Conservation (phyloP, 92 coral and sea anemone species). For the Phenganax stokvisi region DNA sequence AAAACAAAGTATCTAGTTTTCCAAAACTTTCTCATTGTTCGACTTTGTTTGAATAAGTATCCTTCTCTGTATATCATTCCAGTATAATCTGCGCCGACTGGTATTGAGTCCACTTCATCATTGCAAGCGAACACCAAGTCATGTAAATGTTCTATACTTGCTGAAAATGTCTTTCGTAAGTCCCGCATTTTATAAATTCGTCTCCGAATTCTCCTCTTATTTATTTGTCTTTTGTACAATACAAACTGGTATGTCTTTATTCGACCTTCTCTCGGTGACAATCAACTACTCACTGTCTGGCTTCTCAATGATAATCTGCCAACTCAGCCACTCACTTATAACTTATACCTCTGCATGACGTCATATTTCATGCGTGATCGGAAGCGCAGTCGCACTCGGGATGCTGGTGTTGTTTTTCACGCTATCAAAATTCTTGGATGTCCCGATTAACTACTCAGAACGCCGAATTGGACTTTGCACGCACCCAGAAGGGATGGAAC, state of each 20-base stretch:
- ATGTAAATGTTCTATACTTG: slow-evolving; percentile 26
- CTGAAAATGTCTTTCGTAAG: slow-evolving; percentile 13
- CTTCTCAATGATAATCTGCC: neutral
- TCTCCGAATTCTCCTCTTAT: neutral
- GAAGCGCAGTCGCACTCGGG: neutral
- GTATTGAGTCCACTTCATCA: slow-evolving; percentile 5
- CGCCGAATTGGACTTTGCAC: too few relatives aligned
- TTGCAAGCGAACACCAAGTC: slow-evolving; percentile 16
- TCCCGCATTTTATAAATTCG: slow-evolving; percentile 11
- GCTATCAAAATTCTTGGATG: neutral
- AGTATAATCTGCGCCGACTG: slow-evolving; percentile 11
- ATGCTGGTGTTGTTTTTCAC: too few relatives aligned
- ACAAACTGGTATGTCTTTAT: too few relatives aligned
- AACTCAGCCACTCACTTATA: neutral
- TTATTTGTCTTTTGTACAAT: neutral
- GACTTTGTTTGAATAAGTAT: slow-evolving; percentile 88
- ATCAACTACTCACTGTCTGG: neutral
- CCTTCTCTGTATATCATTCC: slow-evolving; percentile 59
- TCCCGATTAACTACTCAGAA: too few relatives aligned
- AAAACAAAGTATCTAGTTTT: slow-evolving; percentile 88
- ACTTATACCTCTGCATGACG: neutral
- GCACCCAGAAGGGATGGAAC: too few relatives aligned
- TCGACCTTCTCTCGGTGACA: neutral
- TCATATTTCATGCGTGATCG: slow-evolving; percentile 8
- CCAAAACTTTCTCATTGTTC: slow-evolving; percentile 91